Percentiles rank a stretch among this genome's conserved stretches.
Conservation (phyloP, 1,140 invertebrate genomes). For the Drosophila lacteicornis region DNA sequence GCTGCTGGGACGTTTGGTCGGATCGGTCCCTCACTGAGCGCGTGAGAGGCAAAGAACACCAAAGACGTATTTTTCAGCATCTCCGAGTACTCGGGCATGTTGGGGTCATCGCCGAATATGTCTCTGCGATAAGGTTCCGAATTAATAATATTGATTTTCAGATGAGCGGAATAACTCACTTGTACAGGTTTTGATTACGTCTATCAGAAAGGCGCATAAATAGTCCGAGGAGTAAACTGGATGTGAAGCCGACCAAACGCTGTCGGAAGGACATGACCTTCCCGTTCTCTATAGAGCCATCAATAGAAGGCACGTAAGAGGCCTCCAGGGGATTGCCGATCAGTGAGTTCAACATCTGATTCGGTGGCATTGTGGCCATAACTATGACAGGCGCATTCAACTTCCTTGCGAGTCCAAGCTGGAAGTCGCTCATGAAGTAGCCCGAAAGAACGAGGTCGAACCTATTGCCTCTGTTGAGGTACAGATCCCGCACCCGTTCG, state of each 20-base stretch:
- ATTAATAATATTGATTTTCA: too few relatives aligned
- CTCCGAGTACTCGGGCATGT: neutral
- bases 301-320: constrained; percentile 44
- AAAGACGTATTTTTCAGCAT: constrained; percentile 58
- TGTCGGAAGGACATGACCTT: constrained; percentile 21
- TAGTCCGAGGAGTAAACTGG: too few relatives aligned
- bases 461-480: constrained; percentile 56
- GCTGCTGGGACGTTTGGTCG: constrained; percentile 75
- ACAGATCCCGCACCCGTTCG: constrained; percentile 41
- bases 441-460: constrained; percentile 68
- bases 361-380: constrained; percentile 31
- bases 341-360: constrained; percentile 24
- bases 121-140: constrained; percentile 8
- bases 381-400: constrained; percentile 61
- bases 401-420: constrained; percentile 61
- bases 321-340: constrained; percentile 54
- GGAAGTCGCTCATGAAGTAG: constrained; percentile 63
- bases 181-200: constrained; percentile 1
- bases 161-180: constrained; percentile 5
- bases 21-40: constrained; percentile 59
- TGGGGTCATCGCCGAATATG: constrained; percentile 47
- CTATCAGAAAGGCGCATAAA: constrained; percentile 6
- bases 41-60: constrained; percentile 54
- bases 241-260: neutral
- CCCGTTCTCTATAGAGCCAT: constrained; percentile 10